Percentiles rank a stretch among this genome's conserved stretches.
Conservation (phyloP, 2,888 invertebrate genomes). For the Eremobia ochroleuca region DNA sequence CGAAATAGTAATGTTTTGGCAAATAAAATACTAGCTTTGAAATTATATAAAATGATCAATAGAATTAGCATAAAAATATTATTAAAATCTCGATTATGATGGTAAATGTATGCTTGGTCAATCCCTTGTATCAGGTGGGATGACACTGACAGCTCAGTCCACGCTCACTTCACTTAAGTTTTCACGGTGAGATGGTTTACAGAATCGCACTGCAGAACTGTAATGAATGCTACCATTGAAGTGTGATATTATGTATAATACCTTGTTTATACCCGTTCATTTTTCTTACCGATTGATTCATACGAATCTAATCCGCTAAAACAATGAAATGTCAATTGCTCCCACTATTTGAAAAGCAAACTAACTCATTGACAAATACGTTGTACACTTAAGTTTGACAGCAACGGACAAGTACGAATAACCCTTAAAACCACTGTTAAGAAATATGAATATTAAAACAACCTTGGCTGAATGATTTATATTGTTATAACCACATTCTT, state of each 20-base stretch:
- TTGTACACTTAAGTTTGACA: slow-evolving; percentile 15
- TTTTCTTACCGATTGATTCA: no score
- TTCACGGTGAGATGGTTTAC: no score
- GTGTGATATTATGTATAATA: background rate
- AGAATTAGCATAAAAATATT: no score
- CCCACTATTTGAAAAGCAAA: background rate
- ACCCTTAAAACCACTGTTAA: slow-evolving; percentile 22
- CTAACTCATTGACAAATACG: slow-evolving; percentile 24
- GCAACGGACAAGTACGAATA: slow-evolving; percentile 33
- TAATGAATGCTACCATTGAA: background rate
- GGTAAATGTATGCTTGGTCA: no score
- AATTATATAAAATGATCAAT: no score
- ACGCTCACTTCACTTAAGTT: no score
- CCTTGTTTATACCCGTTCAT: background rate
- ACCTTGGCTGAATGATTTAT: slow-evolving; percentile 75
- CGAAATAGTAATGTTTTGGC: no score
- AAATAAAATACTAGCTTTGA: no score
- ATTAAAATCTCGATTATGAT: no score
- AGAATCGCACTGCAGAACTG: no score
- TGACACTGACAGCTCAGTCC: no score
- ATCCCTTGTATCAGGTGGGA: no score
- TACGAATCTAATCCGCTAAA: slow-evolving; percentile 1
- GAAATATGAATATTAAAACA: slow-evolving; percentile 73
- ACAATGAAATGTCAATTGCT: slow-evolving; percentile 30
- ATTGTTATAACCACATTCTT: slow-evolving; percentile 71